Base-by-base conservation (phyloP, 2,797 vertebrate genomes). In the Esox lucius region DNA sequence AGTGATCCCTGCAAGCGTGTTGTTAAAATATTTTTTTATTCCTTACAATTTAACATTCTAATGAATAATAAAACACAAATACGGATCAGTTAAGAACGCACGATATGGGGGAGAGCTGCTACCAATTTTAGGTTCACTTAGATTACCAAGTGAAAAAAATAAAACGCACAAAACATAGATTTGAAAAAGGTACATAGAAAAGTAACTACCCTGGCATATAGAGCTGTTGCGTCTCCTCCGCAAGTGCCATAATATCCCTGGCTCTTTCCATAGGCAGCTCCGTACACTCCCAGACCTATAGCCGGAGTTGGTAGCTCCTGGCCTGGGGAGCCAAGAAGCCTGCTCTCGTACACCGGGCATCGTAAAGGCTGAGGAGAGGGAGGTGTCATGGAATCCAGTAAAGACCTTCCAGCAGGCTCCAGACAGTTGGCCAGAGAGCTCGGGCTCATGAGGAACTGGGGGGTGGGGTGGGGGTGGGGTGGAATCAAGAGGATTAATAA, bases 381-480 rank as follows among this genome's bases (percentile, higher is more conserved):
- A 78, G 94, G 92, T 0, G 95, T 86, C 1, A 91, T 83, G 77
- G 94, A 86, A 19, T 95, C 95, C 0, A 93, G 79, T 75, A 95
- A 86, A 1, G 93, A 88, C 75, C 92, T 92, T 73, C 93, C 90
- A 26, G 92, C 92, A 2, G 95, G 90, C 80, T 98, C 97, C 84
- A 96, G 95, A 91, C 96, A 97, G 75, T 95, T 91, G 71, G 94
- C 91, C 89, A 98, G 84, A 74, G 96, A 93, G 82, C 96, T 94
- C 84, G 96, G 93, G 83, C 93, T 91, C 96, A 98, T 96, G 90
- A 98, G 91, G 87, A 99, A 95, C 98, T 99, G 81, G 49, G 51
- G 56, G 77, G 46, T 73, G 22, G 80, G 68, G 28, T 1, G 28
- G 28, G 28, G 28, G 28, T n/a, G n/a, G n/a, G n/a, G n/a, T 1